Base-by-base conservation (phyloP, 2,113 vertebrate genomes). In the Scomber colias region DNA sequence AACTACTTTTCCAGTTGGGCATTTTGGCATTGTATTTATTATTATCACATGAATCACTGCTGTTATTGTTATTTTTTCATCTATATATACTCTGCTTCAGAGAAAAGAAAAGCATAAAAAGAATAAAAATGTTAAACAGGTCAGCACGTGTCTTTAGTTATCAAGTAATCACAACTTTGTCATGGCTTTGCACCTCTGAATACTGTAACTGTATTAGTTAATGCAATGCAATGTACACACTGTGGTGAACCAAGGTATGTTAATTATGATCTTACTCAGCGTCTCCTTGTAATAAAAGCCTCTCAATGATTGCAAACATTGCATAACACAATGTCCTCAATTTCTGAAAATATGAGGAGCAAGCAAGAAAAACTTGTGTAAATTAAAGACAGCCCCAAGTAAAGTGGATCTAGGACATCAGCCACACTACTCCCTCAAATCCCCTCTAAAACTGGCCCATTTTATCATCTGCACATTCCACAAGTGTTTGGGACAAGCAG, bases 391-490 rank as follows among this genome's bases (percentile, higher is more conserved):
- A 40, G 35, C 35, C 19, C 21, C 4, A 35, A 24, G 24, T 53
- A 5, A 11, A 63, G 35, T 50, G 44, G 65, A 79, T 87, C 64
- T 64, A 64, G 79, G 82, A 85, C 79, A 73, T 80, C 55, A 73
- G 70, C 76, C 54, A 46, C 15, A 5, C 64, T 62, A 19, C 51
- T 74, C n/a, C 53, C 60, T 50, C 70, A 44, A 78, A 69, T 74
- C 65, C 21, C 66, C 66, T 65, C 69, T 48, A 75, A 79, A 59
- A 45, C 54, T 77, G 74, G 50, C 73, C 67, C 69, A 65, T 56
- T 87, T 84, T 45, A 90, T 76, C 30, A 17, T 75, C 61, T 56
- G 24, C 75, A 82, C 89, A 93, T 94, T 92, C 90, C 87, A 87
- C 59, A 59, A 87, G 85, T 64, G 63, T 87, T 92, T 91, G 83